A percentile compares a stretch with the other conserved stretches of the same genome.
These are phyloP conservation scores for Chionodraco myersi DNA, from an alignment of 2,113 vertebrate genomes.

Conservation along the genomic window DNA sequence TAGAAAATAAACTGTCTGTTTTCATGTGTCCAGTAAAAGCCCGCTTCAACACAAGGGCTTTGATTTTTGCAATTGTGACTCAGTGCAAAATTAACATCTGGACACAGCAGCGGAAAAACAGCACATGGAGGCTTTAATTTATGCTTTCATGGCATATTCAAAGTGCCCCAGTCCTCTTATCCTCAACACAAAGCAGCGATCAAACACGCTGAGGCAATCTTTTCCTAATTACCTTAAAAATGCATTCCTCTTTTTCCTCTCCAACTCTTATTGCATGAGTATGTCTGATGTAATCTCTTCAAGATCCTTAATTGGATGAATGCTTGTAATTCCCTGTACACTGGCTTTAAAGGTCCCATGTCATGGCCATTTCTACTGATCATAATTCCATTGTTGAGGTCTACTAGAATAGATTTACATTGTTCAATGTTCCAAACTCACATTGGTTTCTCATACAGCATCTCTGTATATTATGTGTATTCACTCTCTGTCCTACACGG, in stretches of 20 bases:
- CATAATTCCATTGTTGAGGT: no score
- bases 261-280: background rate
- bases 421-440: no score
- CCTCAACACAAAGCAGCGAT: background rate
- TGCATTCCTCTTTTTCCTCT: no score
- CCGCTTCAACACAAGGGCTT: conserved; percentile 28
- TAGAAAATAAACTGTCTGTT: conserved; percentile 19
- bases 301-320: background rate
- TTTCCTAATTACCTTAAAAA: no score
- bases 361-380: no score
- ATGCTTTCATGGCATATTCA: conserved; percentile 54
- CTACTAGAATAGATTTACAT: no score
- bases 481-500: no score
- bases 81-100: conserved; percentile 56
- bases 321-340: background rate
- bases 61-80: conserved; percentile 59
- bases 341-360: no score
- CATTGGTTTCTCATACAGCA: no score
- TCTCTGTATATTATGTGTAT: no score
- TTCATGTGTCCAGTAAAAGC: conserved; percentile 45
- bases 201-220: no score
- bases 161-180: conserved; percentile 23
- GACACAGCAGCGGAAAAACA: conserved; percentile 33
- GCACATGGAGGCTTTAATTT: conserved; percentile 30
- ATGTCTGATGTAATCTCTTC: background rate